These are phyloP conservation scores for Trachelus stipa DNA, from an alignment of 2,888 invertebrate species.

Conservation along the genomic window DNA sequence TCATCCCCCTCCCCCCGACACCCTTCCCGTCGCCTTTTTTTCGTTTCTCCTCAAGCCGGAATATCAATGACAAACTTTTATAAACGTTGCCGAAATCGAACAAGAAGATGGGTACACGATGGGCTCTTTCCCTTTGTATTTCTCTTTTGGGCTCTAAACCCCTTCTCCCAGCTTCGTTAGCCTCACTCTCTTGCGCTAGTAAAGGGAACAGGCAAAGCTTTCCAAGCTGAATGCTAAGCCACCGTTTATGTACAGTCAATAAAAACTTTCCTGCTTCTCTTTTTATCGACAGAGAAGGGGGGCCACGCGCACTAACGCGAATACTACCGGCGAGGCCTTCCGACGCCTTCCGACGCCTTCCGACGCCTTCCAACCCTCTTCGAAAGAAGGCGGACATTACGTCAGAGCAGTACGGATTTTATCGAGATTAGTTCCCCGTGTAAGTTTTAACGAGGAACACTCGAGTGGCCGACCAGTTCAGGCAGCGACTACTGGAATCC, in stretches of 20 bases:
- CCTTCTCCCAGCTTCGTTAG: neutral
- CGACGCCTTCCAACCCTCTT: neutral
- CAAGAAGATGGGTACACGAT: neutral
- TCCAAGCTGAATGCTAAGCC: constrained; percentile 16
- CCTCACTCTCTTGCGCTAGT: neutral
- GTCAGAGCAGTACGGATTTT: constrained; percentile 13
- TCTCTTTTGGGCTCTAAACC: neutral
- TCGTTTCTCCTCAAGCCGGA: neutral
- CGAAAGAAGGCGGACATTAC: neutral
- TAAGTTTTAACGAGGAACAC: constrained; percentile 20
- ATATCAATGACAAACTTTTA: constrained; percentile 21
- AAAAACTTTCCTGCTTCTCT: constrained; percentile 19
- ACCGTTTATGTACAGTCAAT: constrained; percentile 26
- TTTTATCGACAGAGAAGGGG: neutral
- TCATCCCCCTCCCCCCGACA: neutral
- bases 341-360: too few relatives aligned
- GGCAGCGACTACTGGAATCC: constrained; percentile 6
- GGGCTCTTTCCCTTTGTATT: neutral
- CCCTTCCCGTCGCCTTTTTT: neutral
- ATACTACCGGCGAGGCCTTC: neutral
- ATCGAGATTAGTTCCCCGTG: constrained; percentile 22
- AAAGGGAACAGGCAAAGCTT: neutral
- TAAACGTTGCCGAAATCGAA: neutral
- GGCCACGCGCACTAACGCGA: neutral
- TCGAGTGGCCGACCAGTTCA: constrained; percentile 7